phyloP scores from a whole-genome alignment of 2,113 vertebrate genomes.

The Marcusenius ussheri region DNA sequence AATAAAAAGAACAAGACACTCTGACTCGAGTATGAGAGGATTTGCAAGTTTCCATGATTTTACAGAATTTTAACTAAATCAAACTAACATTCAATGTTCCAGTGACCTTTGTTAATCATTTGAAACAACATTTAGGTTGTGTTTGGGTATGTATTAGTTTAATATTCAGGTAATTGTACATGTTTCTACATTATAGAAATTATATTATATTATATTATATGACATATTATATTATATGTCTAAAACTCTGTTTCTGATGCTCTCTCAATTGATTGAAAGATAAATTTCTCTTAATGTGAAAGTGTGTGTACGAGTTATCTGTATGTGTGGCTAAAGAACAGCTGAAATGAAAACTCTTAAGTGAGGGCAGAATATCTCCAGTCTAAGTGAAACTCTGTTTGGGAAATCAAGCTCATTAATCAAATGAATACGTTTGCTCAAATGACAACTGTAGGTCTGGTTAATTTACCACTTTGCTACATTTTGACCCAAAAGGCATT shows the following conservation, averaged over 20 bases:
- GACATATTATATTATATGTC: too few species aligned
- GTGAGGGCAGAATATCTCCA: neutral
- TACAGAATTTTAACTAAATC: neutral
- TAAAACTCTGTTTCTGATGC: neutral
- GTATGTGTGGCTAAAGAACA: neutral
- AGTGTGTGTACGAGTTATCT: neutral
- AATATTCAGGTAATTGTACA: neutral
- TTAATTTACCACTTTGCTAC: neutral
- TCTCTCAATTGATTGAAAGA: neutral
- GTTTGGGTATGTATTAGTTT: neutral
- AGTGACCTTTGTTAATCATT: neutral
- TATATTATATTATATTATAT: too few species aligned
- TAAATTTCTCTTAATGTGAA: neutral
- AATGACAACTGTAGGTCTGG: neutral
- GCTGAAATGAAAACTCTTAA: neutral
- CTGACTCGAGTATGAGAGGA: neutral
- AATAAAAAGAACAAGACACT: neutral
- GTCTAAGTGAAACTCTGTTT: neutral
- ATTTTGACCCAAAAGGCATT: neutral
- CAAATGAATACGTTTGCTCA: neutral
- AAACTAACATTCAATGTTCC: neutral
- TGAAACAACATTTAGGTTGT: neutral
- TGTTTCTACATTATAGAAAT: neutral
- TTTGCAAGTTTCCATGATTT: neutral
- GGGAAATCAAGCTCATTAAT: neutral